Evolutionary conservation across 2,888 invertebrate species (phyloP), one percentile per base, ranked within the genome.

Genomic region (Erebia aethiops): DNA sequence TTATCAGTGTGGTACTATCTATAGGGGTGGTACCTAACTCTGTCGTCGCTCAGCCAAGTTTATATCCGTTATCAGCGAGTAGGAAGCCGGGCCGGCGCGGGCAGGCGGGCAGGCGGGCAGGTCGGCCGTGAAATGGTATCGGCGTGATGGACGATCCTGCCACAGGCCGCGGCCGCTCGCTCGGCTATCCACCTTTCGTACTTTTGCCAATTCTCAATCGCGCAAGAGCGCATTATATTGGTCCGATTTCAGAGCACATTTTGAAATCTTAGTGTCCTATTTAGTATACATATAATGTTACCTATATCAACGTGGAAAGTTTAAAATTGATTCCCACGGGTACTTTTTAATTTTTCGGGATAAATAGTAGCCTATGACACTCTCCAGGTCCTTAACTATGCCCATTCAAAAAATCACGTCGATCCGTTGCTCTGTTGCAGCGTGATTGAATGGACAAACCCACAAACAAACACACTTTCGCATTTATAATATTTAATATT

Each of bases 141-240:
- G 56, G 26, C 21, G 56, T 56, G 56, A 56, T 56, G 13, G 26
- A 56, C 13, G 18, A 21, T 56, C 54, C 54, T 56, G 16, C 54
- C 54, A 11, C 18, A 10, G 54, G 10, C 21, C 11, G 18, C 21
- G 10, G 21, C 54, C 54, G 54, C 21, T 56, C 1, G 26, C 56
- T 56, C 21, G 56, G 10, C 26, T 13, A 13, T 56, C 26, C 56
- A 56, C 56, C 56, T 56, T 56, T 56, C 26, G 56, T 56, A 26
- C 26, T 21, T 11, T 56, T 56, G 56, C 26, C 56, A 21, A 56
- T 56, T 56, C 26, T 56, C 56, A 56, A 56, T 56, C 56, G 26
- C 56, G 21, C 21, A 3, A 56, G n/a, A n/a, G n/a, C 21, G 9
- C 54, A 56, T 21, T 56, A 56, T 56, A 11, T 18, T 56, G 5